Conservation (phyloP, 2,113 vertebrate genomes). For the Sorex fumeus region DNA sequence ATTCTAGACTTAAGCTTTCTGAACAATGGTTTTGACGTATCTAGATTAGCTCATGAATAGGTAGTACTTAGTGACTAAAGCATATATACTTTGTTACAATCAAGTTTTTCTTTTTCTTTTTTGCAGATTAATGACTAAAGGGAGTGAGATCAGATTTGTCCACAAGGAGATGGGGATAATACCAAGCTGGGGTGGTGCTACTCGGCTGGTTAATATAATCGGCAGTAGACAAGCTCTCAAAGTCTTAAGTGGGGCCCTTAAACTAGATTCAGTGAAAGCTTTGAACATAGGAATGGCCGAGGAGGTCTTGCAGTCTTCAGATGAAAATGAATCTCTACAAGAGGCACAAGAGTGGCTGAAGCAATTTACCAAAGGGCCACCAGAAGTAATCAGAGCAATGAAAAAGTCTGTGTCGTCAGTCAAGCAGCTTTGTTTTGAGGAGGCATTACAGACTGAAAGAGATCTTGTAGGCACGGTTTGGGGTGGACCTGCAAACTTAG, state of each 20-base stretch:
- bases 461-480: conserved; percentile 94
- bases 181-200: conserved; percentile 96
- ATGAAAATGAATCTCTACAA: conserved; percentile 70
- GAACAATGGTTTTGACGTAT: conserved; percentile 45
- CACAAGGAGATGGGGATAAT: conserved; percentile 97
- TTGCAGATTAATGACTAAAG: conserved; percentile 93
- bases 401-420: conserved; percentile 93
- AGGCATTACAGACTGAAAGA: conserved; percentile 93
- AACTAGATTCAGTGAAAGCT: conserved; percentile 89
- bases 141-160: conserved; percentile 95
- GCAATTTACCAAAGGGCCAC: conserved; percentile 89
- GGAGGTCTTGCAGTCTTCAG: conserved; percentile 84
- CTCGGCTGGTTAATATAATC: conserved; percentile 91
- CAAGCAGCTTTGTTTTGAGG: conserved; percentile 92
- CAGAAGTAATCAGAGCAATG: conserved; percentile 90
- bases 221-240: conserved; percentile 91
- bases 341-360: conserved; percentile 92
- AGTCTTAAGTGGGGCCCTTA: conserved; percentile 90
- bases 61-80: background rate
- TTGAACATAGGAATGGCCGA: conserved; percentile 91
- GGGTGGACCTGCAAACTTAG: conserved; percentile 94
- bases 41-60: conserved; percentile 7
- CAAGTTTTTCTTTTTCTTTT: background rate
- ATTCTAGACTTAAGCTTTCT: conserved; percentile 7
- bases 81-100: background rate